These are phyloP conservation scores for Columba livia DNA, from an alignment of 2,113 vertebrate genomes.

Conservation along the genomic window DNA sequence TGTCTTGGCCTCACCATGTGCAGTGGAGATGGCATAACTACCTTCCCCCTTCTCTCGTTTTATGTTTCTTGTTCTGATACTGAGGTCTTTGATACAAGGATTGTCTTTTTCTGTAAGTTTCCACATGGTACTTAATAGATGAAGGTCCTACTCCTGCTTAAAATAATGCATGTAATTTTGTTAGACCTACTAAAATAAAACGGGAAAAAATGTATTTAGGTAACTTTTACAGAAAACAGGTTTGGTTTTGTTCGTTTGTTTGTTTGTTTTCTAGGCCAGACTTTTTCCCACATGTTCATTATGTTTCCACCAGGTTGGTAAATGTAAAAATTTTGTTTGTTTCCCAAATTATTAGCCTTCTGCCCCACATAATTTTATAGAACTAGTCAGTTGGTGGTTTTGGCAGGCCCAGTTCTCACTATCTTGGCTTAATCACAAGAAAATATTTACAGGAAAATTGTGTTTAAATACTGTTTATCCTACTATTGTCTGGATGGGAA, in stretches of 20 bases:
- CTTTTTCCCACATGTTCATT: neutral
- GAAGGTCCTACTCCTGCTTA: neutral
- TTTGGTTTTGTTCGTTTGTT: neutral
- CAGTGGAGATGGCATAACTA: neutral
- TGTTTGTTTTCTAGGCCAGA: neutral
- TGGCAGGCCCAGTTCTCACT: neutral
- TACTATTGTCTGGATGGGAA: neutral
- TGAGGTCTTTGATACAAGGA: neutral
- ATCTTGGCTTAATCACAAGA: neutral
- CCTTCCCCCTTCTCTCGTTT: neutral
- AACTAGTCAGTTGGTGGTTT: neutral
- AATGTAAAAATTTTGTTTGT: neutral
- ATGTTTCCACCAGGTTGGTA: neutral
- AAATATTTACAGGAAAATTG: neutral
- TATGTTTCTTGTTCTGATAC: neutral
- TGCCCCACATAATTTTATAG: neutral
- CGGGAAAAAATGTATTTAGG: neutral
- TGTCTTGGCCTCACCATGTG: neutral
- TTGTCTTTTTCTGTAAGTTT: neutral
- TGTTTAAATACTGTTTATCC: neutral
- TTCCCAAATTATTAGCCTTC: neutral
- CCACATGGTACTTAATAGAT: neutral
- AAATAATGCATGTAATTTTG: neutral
- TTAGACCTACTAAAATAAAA: neutral
- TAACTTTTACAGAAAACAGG: neutral